A percentile compares a stretch with the other conserved stretches of the same genome.
phyloP scores from a whole-genome alignment of 2,797 vertebrate species.

The Myotis pilosus region DNA sequence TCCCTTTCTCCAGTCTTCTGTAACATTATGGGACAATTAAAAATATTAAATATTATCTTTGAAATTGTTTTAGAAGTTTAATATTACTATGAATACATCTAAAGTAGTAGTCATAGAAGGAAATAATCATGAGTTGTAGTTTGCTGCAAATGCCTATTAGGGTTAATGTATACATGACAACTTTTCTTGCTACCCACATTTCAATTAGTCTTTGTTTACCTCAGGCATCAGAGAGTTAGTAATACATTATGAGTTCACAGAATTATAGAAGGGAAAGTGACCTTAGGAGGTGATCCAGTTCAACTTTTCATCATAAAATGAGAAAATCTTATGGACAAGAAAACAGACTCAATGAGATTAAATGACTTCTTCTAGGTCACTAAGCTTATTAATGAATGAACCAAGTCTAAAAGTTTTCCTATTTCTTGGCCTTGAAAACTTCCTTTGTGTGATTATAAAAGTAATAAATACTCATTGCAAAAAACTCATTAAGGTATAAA shows the following conservation, averaged over 20 bases:
- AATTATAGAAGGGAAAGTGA: not conserved
- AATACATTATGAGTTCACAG: not conserved
- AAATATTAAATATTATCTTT: not conserved
- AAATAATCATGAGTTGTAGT: not conserved
- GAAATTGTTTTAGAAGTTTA: not conserved
- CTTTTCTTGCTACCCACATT: not conserved
- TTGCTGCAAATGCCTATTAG: not conserved
- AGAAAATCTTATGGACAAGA: not conserved
- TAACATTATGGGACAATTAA: not conserved
- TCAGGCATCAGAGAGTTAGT: not conserved
- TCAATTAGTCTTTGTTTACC: constrained; percentile 17
- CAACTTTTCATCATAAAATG: not conserved
- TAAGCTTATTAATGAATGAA: constrained; percentile 7
- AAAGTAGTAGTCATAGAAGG: not conserved
- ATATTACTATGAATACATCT: not conserved
- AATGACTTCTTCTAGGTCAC: not conserved
- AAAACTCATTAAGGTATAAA: not conserved
- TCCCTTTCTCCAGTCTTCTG: too few species aligned
- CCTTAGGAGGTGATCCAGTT: not conserved
- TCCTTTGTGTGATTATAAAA: constrained; percentile 11
- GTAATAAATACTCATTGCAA: not conserved
- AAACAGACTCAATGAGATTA: constrained; percentile 4
- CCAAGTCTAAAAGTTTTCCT: not conserved
- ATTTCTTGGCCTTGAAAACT: constrained; percentile 20
- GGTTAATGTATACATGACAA: not conserved